Percentiles rank a stretch among this genome's conserved stretches.
Evolutionary conservation across 2,113 vertebrate species (phyloP).

Genomic region (Lycaon pictus): DNA sequence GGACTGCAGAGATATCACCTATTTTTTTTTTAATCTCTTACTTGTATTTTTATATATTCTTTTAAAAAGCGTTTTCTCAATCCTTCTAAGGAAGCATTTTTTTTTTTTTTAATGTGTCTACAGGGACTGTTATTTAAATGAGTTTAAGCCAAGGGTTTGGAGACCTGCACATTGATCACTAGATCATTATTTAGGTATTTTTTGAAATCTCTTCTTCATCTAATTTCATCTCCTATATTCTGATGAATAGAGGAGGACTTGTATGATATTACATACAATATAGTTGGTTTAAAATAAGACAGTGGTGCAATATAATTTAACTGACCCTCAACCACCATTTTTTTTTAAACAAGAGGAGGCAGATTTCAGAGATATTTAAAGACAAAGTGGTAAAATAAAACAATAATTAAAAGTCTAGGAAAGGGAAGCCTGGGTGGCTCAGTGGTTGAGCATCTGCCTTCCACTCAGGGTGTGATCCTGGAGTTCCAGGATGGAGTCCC

Average conservation of each 20-base stretch:
- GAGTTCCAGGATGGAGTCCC: no score
- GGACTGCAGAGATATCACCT: neutral
- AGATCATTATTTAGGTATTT: neutral
- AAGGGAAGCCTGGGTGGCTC: neutral
- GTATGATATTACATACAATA: neutral
- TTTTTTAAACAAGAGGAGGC: neutral
- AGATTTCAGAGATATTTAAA: neutral
- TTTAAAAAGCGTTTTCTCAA: neutral
- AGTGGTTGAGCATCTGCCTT: no score
- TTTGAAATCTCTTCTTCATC: neutral
- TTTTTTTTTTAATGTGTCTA: neutral
- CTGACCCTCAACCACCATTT: neutral
- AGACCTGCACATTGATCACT: neutral
- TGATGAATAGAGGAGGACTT: neutral
- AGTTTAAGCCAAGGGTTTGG: neutral
- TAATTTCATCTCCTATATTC: neutral
- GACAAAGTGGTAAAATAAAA: neutral
- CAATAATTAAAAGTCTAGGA: neutral
- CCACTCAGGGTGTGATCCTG: no score
- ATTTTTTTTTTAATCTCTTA: neutral
- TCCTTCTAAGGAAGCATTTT: neutral
- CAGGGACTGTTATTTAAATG: neutral
- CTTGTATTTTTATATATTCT: neutral
- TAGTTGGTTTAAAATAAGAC: neutral
- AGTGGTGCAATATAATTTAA: neutral